Evolutionary conservation across 92 coral and sea anemone genomes (phyloP).

Genomic region (Palythoa heliodiscus): DNA sequence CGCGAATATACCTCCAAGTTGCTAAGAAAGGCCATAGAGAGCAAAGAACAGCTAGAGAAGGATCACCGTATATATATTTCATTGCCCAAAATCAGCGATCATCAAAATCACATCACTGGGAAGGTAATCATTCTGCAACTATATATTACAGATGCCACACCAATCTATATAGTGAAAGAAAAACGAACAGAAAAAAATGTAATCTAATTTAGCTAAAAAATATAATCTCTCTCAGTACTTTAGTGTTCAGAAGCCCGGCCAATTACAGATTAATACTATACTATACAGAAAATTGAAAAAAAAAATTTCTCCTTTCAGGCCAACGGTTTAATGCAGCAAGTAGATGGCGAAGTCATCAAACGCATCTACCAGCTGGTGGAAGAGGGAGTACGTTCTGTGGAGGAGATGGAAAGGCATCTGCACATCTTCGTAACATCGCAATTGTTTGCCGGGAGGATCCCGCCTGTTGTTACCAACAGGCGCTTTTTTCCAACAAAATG

Average conservation of each 20-base stretch:
- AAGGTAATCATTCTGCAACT: constrained; percentile 17
- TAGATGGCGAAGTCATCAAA: constrained; percentile 23
- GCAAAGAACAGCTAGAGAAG: background rate
- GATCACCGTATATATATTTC: constrained; percentile 24
- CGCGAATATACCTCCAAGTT: constrained; percentile 21
- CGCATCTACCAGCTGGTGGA: constrained; percentile 37
- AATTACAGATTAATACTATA: constrained; percentile 4
- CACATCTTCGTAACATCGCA: constrained; percentile 32
- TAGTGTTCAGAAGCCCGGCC: constrained; percentile 11
- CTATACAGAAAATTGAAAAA: background rate
- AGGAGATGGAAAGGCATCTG: constrained; percentile 42
- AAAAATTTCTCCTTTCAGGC: constrained; percentile 30
- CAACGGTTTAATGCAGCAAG: constrained; percentile 41
- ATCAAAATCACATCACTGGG: constrained; percentile 5
- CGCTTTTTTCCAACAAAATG: constrained; percentile 24
- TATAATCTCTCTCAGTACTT: background rate
- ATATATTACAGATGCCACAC: background rate
- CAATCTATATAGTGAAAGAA: background rate
- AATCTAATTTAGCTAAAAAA: background rate
- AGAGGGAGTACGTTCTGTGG: constrained; percentile 29
- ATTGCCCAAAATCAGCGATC: constrained; percentile 16
- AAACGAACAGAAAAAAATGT: background rate
- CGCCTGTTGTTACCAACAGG: constrained; percentile 22
- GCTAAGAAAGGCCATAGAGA: constrained; percentile 21
- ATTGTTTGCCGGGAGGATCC: constrained; percentile 33